Evolutionary conservation across 2,113 vertebrate genomes (phyloP), one percentile per base, ranked within the genome.

Genomic region (Connochaetes taurinus): DNA sequence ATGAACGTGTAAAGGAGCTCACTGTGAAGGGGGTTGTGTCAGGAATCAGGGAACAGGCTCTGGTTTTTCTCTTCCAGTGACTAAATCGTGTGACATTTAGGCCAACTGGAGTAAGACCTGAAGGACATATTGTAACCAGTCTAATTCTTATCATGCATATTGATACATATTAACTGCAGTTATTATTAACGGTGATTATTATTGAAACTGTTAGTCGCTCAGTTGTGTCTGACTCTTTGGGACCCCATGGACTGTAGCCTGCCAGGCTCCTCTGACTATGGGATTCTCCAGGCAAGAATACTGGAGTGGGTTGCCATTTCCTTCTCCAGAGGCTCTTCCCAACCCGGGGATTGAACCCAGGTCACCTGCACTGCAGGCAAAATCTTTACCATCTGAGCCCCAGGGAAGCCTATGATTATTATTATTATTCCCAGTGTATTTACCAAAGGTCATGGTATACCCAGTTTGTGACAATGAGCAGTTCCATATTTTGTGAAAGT

Each of bases 21-120:
- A 10, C 2, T 4, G 15, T 0, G 36, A 87, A 43, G 1, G 17
- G 2, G 45, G 11, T 60, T n/a, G 6, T 53, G 85, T 31, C 45
- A 81, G 31, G 7, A 25, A 17, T 3, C 3, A 29, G 40, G 67
- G 31, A 33, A 50, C 4, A 45, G 19, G 55, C 13, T 47, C 43
- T 88, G 67, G 47, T 14, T 71, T 82, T 45, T 13, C 29, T 86
- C 12, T 36, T 83, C 14, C 14, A 9, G 21, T 7, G 31, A 47
- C 11, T 29, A 45, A 92, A 36, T 21, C 33, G 40, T 4, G 13
- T 21, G 57, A 62, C 7, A 96, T 7, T 85, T 14, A 78, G n/a
- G 45, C 86, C 81, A 67, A 33, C 8, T 29, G 11, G 13, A 25
- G 55, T 6, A 16, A 74, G 40, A 31, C 7, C 40, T 50, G 31